Conservation (phyloP, 2,888 invertebrate genomes). For the Periphyllus acericola region DNA sequence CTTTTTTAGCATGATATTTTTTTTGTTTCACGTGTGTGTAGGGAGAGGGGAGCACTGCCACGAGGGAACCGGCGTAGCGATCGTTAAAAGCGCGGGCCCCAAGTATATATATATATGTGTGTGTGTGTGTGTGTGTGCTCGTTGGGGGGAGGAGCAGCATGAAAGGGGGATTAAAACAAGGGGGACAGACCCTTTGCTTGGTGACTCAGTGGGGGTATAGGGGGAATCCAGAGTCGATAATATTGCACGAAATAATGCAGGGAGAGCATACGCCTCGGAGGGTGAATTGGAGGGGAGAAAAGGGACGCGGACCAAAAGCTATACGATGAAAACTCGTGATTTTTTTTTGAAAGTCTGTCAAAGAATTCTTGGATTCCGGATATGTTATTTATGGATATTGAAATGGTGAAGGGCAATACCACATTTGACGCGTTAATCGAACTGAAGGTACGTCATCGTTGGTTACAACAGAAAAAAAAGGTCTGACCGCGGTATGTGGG, state of each 20-base stretch:
- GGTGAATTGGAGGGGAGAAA: slow-evolving; percentile 45
- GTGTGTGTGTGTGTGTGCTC: not conserved
- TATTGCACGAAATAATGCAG: slow-evolving; percentile 49
- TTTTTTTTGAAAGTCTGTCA: slow-evolving; percentile 12
- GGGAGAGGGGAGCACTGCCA: slow-evolving; percentile 44
- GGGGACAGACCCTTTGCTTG: slow-evolving; percentile 56
- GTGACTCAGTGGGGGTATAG: slow-evolving; percentile 62
- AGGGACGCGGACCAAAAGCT: slow-evolving; percentile 48
- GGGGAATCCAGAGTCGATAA: slow-evolving; percentile 60
- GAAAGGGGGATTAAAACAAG: slow-evolving; percentile 62
- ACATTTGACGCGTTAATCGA: slow-evolving; percentile 13
- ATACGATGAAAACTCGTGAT: slow-evolving; percentile 24
- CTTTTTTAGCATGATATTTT: slow-evolving; percentile 48
- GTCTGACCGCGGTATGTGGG: slow-evolving; percentile 17
- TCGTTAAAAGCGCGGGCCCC: slow-evolving; percentile 53
- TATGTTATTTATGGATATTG: not conserved
- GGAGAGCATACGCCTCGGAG: slow-evolving; percentile 47
- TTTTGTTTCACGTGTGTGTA: slow-evolving; percentile 28
- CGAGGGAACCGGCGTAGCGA: slow-evolving; percentile 56
- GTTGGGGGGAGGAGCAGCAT: slow-evolving; percentile 40
- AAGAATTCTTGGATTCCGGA: not conserved
- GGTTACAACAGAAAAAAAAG: not conserved
- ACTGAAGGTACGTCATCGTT: not conserved
- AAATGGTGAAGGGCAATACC: not conserved
- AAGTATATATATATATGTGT: slow-evolving; percentile 11